These are phyloP conservation scores for Hylomyscus alleni DNA, from an alignment of 2,797 vertebrate genomes.

Conservation along the genomic window DNA sequence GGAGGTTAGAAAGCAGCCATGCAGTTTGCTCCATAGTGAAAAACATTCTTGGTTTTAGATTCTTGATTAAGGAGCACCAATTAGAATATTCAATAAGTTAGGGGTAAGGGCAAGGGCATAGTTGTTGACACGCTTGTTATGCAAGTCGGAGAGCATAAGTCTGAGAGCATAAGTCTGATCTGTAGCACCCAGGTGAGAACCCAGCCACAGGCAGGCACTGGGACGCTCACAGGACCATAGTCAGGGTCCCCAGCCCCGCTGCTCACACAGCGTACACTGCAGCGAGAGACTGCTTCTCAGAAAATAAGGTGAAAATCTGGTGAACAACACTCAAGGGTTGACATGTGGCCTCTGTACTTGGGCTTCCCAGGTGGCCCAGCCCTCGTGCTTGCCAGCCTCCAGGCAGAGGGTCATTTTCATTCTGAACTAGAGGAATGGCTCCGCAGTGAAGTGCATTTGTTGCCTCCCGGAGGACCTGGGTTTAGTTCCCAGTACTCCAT, in stretches of 20 bases:
- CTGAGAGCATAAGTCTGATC: neutral
- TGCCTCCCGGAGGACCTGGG: neutral
- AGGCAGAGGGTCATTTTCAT: no score
- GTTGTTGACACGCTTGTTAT: neutral
- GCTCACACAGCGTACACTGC: neutral
- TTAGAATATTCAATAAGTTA: neutral
- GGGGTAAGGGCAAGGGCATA: no score
- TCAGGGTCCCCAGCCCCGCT: no score
- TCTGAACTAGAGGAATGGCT: no score
- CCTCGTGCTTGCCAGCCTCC: no score
- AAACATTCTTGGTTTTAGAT: neutral
- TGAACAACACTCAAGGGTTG: neutral
- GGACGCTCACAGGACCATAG: neutral
- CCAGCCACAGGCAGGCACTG: neutral
- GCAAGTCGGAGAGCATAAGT: neutral
- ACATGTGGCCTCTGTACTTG: neutral
- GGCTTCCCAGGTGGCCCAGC: no score
- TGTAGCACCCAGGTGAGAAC: neutral
- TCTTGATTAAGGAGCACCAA: neutral
- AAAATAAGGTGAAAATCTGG: neutral
- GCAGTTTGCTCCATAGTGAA: neutral
- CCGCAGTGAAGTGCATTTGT: no score
- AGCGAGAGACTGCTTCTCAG: neutral
- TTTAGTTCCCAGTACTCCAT: neutral
- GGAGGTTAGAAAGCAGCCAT: no score